A percentile compares a stretch with the other conserved stretches of the same genome.
Evolutionary conservation across 2,888 invertebrate species (phyloP).

Genomic region (Pandemis heparana): DNA sequence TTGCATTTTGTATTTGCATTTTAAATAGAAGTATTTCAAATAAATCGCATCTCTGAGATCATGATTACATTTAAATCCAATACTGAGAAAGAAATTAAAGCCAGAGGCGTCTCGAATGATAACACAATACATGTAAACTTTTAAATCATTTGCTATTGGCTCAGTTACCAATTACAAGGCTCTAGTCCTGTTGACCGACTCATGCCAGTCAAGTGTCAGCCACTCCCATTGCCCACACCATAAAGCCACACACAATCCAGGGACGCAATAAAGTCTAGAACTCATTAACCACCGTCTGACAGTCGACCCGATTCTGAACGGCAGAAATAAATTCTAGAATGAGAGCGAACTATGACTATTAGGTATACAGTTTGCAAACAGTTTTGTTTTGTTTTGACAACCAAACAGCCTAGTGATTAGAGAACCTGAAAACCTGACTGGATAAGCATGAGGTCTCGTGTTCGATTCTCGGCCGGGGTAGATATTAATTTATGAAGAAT

Average conservation of each 20-base stretch:
- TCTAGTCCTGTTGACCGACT: neutral
- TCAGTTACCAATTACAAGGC: neutral
- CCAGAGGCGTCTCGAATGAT: too few relatives aligned
- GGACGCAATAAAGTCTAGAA: conserved; percentile 29
- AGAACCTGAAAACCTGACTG: too few relatives aligned
- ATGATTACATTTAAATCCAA: too few relatives aligned
- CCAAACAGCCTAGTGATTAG: too few relatives aligned
- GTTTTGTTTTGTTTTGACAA: too few relatives aligned
- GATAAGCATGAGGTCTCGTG: too few relatives aligned
- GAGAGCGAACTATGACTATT: neutral
- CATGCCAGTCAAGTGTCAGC: conserved; percentile 13
- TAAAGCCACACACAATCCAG: conserved; percentile 9
- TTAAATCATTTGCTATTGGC: neutral
- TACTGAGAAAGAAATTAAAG: too few relatives aligned
- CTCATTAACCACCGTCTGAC: conserved; percentile 21
- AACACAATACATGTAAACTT: neutral
- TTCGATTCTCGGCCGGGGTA: too few relatives aligned
- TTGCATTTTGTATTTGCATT: too few relatives aligned
- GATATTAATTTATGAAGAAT: too few relatives aligned
- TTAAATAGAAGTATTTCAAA: too few relatives aligned
- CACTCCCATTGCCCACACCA: conserved; percentile 29
- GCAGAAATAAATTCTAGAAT: neutral
- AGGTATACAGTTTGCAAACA: neutral
- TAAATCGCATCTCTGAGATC: too few relatives aligned
- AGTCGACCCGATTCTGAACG: conserved; percentile 14